A percentile compares a stretch with the other conserved stretches of the same genome.
These are phyloP conservation scores for Caenorhabditis tropicalis DNA, from an alignment of 1,140 invertebrate species.

Conservation along the genomic window DNA sequence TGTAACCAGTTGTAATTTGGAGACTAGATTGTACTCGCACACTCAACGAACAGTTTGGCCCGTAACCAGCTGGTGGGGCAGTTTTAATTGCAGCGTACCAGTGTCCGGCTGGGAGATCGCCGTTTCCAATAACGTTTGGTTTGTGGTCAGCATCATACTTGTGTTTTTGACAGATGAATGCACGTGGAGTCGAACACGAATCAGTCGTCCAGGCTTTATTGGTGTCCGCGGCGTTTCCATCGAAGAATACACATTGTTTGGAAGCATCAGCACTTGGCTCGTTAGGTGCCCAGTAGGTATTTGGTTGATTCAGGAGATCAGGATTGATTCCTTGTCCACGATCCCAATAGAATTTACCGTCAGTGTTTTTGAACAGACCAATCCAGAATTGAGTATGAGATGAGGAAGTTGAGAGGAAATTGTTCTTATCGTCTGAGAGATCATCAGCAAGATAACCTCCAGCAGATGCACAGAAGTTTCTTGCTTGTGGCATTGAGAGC, in stretches of 20 bases:
- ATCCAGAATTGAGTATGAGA: constrained; percentile 49
- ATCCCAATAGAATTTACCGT: constrained; percentile 47
- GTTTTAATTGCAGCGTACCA: constrained; percentile 52
- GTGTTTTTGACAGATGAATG: constrained; percentile 58
- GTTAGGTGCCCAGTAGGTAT: constrained; percentile 37
- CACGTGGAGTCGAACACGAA: not conserved
- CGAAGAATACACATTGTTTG: constrained; percentile 43
- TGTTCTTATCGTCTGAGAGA: constrained; percentile 50
- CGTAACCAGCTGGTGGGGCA: not conserved
- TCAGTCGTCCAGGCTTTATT: constrained; percentile 44
- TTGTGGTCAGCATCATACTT: constrained; percentile 35
- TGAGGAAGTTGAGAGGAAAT: not conserved
- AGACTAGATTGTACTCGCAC: constrained; percentile 53
- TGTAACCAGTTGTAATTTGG: constrained; percentile 51
- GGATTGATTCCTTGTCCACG: constrained; percentile 32
- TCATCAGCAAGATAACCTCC: constrained; percentile 57
- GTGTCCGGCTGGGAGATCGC: constrained; percentile 53
- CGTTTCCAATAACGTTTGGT: constrained; percentile 37
- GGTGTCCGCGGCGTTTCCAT: not conserved
- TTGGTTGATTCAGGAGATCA: constrained; percentile 37
- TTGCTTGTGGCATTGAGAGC: constrained; percentile 32
- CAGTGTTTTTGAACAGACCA: constrained; percentile 40
- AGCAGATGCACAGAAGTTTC: constrained; percentile 41
- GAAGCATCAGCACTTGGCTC: constrained; percentile 23
- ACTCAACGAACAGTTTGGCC: not conserved